phyloP scores from a whole-genome alignment of 1,140 invertebrate species.

The Brachionus rotundiformis region DNA sequence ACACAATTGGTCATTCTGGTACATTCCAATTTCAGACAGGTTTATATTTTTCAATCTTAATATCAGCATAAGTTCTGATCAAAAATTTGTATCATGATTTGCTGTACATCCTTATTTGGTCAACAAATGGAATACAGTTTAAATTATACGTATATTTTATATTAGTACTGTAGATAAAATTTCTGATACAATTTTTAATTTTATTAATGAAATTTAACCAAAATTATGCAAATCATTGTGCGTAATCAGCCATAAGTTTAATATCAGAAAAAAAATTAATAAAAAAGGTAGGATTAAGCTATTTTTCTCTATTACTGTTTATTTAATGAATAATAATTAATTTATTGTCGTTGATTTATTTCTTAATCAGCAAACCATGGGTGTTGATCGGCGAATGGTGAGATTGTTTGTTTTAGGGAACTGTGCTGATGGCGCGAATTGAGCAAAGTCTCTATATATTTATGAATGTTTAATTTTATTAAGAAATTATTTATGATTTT shows the following conservation, averaged over 20 bases:
- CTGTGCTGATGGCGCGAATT: background rate
- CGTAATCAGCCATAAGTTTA: background rate
- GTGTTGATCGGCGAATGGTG: background rate
- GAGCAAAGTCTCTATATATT: background rate
- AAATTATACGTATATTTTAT: no score
- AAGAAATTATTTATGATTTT: background rate
- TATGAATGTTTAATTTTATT: background rate
- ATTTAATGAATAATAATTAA: constrained; percentile 1
- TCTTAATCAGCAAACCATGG: background rate
- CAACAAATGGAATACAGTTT: no score
- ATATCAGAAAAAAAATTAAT: background rate
- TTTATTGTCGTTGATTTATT: background rate
- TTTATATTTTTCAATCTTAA: no score
- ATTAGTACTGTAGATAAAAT: no score
- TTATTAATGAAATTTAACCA: no score
- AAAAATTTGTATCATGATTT: no score
- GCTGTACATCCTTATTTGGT: no score
- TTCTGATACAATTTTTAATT: no score
- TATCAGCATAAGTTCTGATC: no score
- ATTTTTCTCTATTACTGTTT: background rate
- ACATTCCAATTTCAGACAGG: no score
- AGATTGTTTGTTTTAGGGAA: background rate
- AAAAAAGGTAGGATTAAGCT: background rate
- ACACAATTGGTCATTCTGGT: no score
- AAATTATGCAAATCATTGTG: background rate